These are phyloP conservation scores for Bos taurus DNA, from an alignment of 2,113 vertebrate genomes.

Conservation along the genomic window ARS-UCD2.0 NC_037335.1:111512501-111513000, in stretches of 20 bases:
- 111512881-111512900: neutral
- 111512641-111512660: rapidly evolving
- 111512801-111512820: rapidly evolving
- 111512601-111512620: rapidly evolving
- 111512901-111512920: rapidly evolving
- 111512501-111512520: neutral
- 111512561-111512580: rapidly evolving
- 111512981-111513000: neutral
- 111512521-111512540: neutral
- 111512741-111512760: rapidly evolving
- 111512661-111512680: neutral
- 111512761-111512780: rapidly evolving
- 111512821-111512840: neutral
- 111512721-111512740: neutral
- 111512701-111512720: neutral
- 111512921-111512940: neutral
- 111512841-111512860: rapidly evolving
- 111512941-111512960: neutral
- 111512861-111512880: rapidly evolving
- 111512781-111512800: rapidly evolving
- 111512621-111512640: neutral
- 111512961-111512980: rapidly evolving
- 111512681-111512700: neutral
- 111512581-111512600: neutral
- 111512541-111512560: neutral